These are phyloP conservation scores for Morus bassanus DNA, from an alignment of 2,797 vertebrate genomes.

Conservation along the genomic window DNA sequence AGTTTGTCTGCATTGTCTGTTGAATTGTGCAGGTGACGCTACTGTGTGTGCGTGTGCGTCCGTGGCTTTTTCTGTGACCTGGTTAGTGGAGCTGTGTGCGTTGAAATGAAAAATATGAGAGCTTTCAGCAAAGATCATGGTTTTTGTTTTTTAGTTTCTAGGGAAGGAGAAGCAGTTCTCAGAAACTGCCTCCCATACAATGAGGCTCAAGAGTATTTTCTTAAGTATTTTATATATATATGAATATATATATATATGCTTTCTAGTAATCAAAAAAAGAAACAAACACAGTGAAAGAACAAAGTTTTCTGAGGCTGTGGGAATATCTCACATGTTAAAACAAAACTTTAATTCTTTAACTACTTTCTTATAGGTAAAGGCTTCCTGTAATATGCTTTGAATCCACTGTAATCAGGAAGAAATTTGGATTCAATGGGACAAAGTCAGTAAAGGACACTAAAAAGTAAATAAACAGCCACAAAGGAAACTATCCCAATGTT, in stretches of 20 bases:
- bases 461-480: slow-evolving; percentile 53
- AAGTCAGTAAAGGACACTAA: slow-evolving; percentile 56
- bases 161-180: slow-evolving; percentile 21
- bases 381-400: slow-evolving; percentile 52
- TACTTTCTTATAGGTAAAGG: slow-evolving; percentile 53
- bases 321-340: slow-evolving; percentile 26
- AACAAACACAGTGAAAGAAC: neutral
- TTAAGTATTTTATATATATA: neutral
- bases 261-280: neutral
- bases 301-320: slow-evolving; percentile 4
- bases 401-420: slow-evolving; percentile 51
- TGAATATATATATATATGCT: neutral
- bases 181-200: neutral
- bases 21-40: slow-evolving; percentile 73
- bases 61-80: slow-evolving; percentile 79
- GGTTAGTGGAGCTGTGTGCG: slow-evolving; percentile 68
- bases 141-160: slow-evolving; percentile 67
- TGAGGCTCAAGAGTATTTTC: neutral
- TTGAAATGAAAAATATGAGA: slow-evolving; percentile 63
- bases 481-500: slow-evolving; percentile 30
- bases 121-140: slow-evolving; percentile 70
- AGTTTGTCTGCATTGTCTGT: slow-evolving; percentile 77
- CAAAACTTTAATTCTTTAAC: slow-evolving; percentile 46
- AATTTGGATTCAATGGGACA: slow-evolving; percentile 61
- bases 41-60: slow-evolving; percentile 42